Evolutionary conservation across 1,140 invertebrate genomes (phyloP), one percentile per base, ranked within the genome.

Genomic region (Drosophila varians): DNA sequence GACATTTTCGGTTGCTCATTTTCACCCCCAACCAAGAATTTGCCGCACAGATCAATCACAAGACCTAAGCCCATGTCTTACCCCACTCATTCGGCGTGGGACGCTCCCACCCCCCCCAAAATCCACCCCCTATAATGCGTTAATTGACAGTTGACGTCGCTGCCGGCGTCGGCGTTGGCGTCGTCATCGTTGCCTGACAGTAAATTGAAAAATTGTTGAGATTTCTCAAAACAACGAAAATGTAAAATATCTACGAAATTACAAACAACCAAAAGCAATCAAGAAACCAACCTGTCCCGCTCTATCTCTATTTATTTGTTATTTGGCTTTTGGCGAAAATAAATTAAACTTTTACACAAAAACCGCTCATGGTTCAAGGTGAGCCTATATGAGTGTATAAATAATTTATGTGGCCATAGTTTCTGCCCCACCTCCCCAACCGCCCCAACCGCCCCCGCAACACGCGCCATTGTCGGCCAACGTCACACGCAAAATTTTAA

Each of bases 161-260:
- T 54, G 56, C 14, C 34, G 46, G 21, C 26, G 57, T 5, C 7
- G 12, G 14, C 19, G 73, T 18, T 54, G 70, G 43, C 70, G 70
- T 54, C 71, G 23, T 75, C 62, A 64, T 64, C 62, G 60, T 34
- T 70, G 76, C 38, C 51, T 72, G 79, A 79, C 75, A 84, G 80
- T 79, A 84, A 83, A 83, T 86, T 83, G 75, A 83, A 82, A 83
- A 84, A 86, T 83, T 79, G 71, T 75, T 75, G 70, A 79, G 61
- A 80, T 73, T 77, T 80, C 56, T 72, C 26, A 62, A 38, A 72
- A 72, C 54, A 60, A 51, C 36, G 36, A 31, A 46, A 71, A 60
- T 52, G 54, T 60, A 60, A 72, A 72, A 71, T 72, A 66, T 65
- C 61, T 66, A 31, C 19, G 68, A 58, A 70, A 71, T 70, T 71